phyloP scores from a whole-genome alignment of 2,888 invertebrate species.

The Meta bourneti region DNA sequence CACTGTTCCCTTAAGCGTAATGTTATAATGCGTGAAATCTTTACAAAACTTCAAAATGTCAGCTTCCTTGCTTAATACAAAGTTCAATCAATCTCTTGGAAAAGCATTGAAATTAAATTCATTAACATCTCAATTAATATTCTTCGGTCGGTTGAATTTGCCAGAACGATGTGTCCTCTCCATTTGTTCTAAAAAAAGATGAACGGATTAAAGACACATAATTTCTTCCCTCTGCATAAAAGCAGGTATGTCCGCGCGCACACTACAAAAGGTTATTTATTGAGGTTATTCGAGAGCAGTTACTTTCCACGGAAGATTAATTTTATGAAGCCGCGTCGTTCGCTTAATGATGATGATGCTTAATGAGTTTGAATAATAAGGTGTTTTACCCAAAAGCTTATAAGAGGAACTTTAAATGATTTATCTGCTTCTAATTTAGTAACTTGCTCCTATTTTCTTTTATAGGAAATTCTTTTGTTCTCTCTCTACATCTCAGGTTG shows the following conservation, averaged over 20 bases:
- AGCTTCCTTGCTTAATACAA: background rate
- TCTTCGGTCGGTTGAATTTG: background rate
- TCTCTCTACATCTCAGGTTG: too few relatives aligned
- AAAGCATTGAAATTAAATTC: background rate
- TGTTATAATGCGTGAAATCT: background rate
- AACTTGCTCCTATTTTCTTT: background rate
- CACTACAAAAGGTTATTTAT: background rate
- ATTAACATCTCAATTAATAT: background rate
- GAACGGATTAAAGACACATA: background rate
- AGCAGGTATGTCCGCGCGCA: background rate
- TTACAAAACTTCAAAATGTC: background rate
- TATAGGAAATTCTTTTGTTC: too few relatives aligned
- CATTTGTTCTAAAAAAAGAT: background rate
- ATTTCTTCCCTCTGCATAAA: background rate
- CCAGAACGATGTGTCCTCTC: background rate
- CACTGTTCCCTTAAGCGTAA: too few relatives aligned
- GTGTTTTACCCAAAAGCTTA: background rate
- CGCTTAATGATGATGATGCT: background rate
- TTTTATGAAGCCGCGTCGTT: background rate
- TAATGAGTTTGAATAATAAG: background rate
- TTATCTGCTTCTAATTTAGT: background rate
- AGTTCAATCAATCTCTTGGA: background rate
- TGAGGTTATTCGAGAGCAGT: background rate
- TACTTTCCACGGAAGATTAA: slow-evolving; percentile 6
- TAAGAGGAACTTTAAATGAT: background rate